Evolutionary conservation across 2,888 invertebrate species (phyloP).

Genomic region (Stenodera caucasica): DNA sequence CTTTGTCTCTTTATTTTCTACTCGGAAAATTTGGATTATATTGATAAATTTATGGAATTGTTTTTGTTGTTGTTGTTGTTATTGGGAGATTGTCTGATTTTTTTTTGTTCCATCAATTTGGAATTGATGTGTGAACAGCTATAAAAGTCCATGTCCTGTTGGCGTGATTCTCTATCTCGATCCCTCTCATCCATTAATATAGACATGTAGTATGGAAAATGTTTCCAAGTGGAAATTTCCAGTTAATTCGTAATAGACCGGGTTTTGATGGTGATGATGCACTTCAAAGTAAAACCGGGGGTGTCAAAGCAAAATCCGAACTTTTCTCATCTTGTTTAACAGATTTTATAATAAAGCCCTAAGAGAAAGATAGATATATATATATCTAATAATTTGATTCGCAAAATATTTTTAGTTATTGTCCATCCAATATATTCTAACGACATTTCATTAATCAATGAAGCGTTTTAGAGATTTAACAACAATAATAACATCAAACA

Average conservation of each 20-base stretch:
- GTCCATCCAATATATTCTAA: neutral
- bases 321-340: neutral
- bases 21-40: neutral
- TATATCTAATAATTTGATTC: too few species aligned
- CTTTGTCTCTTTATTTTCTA: neutral
- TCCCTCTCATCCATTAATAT: neutral
- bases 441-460: neutral
- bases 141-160: slow-evolving; percentile 7
- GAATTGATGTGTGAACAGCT: too few species aligned
- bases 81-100: slow-evolving; percentile 18
- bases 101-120: too few species aligned
- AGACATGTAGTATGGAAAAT: neutral
- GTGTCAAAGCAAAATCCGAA: slow-evolving; percentile 29
- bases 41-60: slow-evolving; percentile 1
- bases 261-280: slow-evolving; percentile 20
- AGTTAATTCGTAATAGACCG: slow-evolving; percentile 27
- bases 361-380: neutral
- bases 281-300: slow-evolving; percentile 28
- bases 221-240: slow-evolving; percentile 25
- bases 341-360: neutral
- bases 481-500: too few species aligned
- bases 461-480: neutral
- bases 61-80: slow-evolving; percentile 8
- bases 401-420: neutral
- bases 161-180: slow-evolving; percentile 13